These are phyloP conservation scores for Drosophila recens DNA, from an alignment of 2,888 invertebrate genomes.

Conservation along the genomic window DNA sequence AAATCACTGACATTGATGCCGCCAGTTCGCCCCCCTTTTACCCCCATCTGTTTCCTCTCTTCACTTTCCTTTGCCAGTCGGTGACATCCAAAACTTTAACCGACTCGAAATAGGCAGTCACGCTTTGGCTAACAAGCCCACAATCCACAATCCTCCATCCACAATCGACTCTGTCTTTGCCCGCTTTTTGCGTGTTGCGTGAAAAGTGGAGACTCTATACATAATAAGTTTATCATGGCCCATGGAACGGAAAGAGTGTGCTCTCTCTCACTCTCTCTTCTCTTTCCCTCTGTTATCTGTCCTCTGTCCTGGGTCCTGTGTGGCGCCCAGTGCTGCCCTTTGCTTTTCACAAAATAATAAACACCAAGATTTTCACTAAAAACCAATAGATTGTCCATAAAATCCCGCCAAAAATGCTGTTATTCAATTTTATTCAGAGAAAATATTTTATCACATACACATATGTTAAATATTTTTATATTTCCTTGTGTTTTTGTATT, in stretches of 20 bases:
- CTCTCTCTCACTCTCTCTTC: background rate
- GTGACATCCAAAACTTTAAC: slow-evolving; percentile 64
- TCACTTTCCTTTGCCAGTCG: slow-evolving; percentile 4
- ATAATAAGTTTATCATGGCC: slow-evolving; percentile 70
- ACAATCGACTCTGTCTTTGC: background rate
- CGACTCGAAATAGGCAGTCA: slow-evolving; percentile 66
- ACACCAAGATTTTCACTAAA: background rate
- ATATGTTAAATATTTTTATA: too few species aligned
- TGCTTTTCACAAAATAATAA: background rate
- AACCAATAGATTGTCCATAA: background rate
- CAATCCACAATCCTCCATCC: background rate
- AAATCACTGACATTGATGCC: slow-evolving; percentile 79
- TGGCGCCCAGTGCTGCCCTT: slow-evolving; percentile 34
- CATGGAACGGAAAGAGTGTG: slow-evolving; percentile 8
- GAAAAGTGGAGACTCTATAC: slow-evolving; percentile 40
- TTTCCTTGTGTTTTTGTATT: too few species aligned
- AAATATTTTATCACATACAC: too few species aligned
- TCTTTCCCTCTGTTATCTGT: background rate
- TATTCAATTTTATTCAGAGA: too few species aligned
- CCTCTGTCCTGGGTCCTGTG: slow-evolving; percentile 1
- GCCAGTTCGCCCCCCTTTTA: slow-evolving; percentile 30
- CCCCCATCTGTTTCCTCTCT: background rate
- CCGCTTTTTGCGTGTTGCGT: slow-evolving; percentile 19
- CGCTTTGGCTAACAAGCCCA: slow-evolving; percentile 65
- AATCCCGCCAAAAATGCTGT: too few species aligned